Conservation (phyloP, 2,888 invertebrate species). For the Thysanoteuthis rhombus region DNA sequence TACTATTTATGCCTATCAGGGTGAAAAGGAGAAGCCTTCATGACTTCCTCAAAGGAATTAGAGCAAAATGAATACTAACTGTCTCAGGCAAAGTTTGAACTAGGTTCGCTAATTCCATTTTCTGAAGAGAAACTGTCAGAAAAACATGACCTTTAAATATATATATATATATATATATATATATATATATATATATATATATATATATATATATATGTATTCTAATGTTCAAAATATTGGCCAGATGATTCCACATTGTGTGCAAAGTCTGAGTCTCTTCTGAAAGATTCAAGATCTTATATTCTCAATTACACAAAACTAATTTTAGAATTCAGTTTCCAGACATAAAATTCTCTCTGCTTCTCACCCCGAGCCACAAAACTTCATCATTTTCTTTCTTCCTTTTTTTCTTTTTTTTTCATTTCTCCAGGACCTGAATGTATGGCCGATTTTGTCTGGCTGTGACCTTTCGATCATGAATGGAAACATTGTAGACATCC, state of each 20-base stretch:
- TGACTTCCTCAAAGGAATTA: no score
- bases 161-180: no score
- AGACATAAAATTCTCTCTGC: not conserved
- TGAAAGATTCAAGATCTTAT: slow-evolving; percentile 12
- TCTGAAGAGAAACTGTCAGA: no score
- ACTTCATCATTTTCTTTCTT: not conserved
- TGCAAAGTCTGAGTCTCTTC: not conserved
- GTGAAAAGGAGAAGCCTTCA: no score
- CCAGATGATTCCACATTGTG: not conserved
- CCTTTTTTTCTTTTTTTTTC: not conserved
- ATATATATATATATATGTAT: not conserved
- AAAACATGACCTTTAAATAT: no score
- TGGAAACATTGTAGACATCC: not conserved
- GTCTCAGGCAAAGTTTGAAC: no score
- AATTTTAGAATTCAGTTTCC: slow-evolving; percentile 12
- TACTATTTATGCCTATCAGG: no score
- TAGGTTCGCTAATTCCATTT: no score
- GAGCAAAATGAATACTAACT: no score
- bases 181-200: no score
- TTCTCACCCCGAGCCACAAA: not conserved
- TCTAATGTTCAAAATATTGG: not conserved
- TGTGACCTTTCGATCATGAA: not conserved
- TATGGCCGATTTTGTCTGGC: not conserved
- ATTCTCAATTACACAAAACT: not conserved
- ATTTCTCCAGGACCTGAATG: not conserved